These are phyloP conservation scores for Lichenostomus cassidix DNA, from an alignment of 2,113 vertebrate species.

Conservation along the genomic window DNA sequence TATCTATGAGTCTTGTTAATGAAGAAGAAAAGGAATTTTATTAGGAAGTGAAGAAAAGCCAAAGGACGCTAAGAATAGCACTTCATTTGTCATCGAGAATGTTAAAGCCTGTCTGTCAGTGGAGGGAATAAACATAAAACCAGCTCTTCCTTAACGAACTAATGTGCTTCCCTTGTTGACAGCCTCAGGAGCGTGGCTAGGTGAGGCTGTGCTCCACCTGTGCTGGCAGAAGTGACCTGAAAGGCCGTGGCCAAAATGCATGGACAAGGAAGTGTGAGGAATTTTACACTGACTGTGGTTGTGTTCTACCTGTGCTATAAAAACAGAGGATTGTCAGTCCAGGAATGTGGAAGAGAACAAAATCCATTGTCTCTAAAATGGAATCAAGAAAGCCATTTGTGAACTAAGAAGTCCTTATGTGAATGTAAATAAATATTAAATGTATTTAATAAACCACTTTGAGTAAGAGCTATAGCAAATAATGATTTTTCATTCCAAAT, in stretches of 20 bases:
- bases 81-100: not conserved
- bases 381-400: not conserved
- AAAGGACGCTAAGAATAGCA: not conserved
- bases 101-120: not conserved
- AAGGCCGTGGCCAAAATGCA: not conserved
- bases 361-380: not conserved
- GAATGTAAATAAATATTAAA: slow-evolving; percentile 7
- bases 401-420: not conserved
- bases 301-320: not conserved
- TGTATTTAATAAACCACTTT: not conserved
- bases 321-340: not conserved
- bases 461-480: not conserved
- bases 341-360: not conserved
- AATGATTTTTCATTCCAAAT: not conserved
- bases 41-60: slow-evolving; percentile 16
- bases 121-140: not conserved
- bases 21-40: not conserved
- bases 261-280: not conserved
- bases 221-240: not conserved
- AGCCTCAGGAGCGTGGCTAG: not conserved
- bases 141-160: not conserved
- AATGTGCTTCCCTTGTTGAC: not conserved
- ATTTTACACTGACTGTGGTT: not conserved
- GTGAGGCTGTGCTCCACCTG: not conserved
- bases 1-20: not conserved